Percentiles rank a stretch among this genome's conserved stretches.
These are phyloP conservation scores for Acanthopagrus latus DNA, from an alignment of 2,797 vertebrate genomes.

Conservation along the genomic window DNA sequence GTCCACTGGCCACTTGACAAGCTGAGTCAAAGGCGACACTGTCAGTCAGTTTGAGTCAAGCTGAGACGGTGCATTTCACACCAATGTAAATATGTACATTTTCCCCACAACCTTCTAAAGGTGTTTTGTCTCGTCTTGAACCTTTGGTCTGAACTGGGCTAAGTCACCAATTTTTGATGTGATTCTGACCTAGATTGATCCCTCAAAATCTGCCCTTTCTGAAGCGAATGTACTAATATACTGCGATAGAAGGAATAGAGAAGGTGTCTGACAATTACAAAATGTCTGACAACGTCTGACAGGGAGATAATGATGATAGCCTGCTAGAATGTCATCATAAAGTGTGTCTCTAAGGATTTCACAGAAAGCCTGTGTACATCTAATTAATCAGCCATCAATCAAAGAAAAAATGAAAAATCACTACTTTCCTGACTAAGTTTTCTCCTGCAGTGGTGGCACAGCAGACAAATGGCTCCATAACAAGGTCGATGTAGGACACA, in stretches of 20 bases:
- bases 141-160: not conserved
- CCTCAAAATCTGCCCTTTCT: not conserved
- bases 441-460: not conserved
- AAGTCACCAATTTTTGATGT: not conserved
- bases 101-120: no score
- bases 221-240: conserved; percentile 9
- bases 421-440: not conserved
- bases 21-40: not conserved
- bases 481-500: not conserved
- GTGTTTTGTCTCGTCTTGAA: no score
- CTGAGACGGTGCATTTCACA: no score
- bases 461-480: conserved; percentile 3
- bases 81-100: no score
- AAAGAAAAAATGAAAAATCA: conserved; percentile 6
- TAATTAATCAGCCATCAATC: conserved; percentile 49
- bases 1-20: no score
- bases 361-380: conserved; percentile 19
- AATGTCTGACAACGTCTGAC: conserved; percentile 8
- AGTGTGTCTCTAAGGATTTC: conserved; percentile 22
- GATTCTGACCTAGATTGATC: not conserved
- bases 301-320: conserved; percentile 44
- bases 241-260: not conserved
- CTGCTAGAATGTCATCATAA: conserved; percentile 28
- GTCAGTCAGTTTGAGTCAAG: no score
- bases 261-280: conserved; percentile 12